Conservation (phyloP, 2,113 vertebrate genomes). For the Camelus bactrianus region DNA sequence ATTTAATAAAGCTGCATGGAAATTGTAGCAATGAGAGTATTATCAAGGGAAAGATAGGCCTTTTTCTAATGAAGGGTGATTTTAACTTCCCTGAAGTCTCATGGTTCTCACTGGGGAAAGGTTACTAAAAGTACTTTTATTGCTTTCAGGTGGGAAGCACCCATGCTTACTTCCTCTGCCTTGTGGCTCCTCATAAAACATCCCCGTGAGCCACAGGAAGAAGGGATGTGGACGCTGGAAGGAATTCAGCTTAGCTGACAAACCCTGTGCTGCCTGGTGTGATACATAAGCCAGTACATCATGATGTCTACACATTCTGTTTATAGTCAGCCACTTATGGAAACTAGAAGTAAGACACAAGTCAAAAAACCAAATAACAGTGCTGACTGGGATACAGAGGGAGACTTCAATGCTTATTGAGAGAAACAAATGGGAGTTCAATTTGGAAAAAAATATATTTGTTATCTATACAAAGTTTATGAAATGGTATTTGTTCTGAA, state of each 20-base stretch:
- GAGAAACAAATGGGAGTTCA: constrained; percentile 1
- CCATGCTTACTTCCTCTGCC: too few relatives aligned
- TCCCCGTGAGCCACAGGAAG: background rate
- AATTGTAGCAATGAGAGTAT: background rate
- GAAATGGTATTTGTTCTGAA: constrained; percentile 1
- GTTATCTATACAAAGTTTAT: background rate
- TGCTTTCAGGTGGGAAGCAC: background rate
- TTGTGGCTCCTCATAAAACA: background rate
- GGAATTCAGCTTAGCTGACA: background rate
- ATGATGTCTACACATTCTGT: background rate
- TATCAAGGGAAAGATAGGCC: background rate
- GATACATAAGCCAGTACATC: background rate
- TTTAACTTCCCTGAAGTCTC: constrained; percentile 6
- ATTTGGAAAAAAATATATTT: constrained; percentile 37
- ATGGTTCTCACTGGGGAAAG: background rate
- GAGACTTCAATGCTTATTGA: background rate
- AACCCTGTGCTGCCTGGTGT: background rate
- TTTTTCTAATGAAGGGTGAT: background rate
- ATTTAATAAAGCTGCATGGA: background rate
- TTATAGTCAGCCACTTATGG: background rate
- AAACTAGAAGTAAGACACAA: background rate
- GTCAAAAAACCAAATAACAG: background rate
- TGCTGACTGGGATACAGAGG: background rate
- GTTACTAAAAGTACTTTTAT: background rate
- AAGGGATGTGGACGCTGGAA: accelerated